Conservation (phyloP, 2,797 vertebrate species). For the Siniperca obscura region DNA sequence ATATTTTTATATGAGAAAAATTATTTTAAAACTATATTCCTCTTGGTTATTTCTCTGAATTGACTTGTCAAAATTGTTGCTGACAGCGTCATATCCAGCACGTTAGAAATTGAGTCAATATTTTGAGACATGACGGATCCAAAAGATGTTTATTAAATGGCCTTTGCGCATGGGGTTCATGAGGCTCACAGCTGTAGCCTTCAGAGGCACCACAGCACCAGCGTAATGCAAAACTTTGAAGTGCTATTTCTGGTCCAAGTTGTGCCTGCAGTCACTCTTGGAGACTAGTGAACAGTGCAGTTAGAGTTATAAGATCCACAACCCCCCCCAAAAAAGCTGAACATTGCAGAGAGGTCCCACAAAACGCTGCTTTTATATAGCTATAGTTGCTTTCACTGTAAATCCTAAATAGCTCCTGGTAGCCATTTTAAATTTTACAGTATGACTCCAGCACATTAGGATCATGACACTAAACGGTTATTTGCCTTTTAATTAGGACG, state of each 20-base stretch:
- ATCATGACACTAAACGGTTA: constrained; percentile 32
- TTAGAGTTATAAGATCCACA: constrained; percentile 42
- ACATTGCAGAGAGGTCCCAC: constrained; percentile 46
- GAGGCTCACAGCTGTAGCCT: constrained; percentile 75
- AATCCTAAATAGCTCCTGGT: constrained; percentile 54
- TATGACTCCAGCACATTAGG: constrained; percentile 26
- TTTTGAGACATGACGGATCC: constrained; percentile 77
- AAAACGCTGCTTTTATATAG: constrained; percentile 40
- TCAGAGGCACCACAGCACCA: constrained; percentile 65
- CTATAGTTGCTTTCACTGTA: constrained; percentile 43
- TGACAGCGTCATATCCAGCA: constrained; percentile 77
- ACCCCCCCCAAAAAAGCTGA: constrained; percentile 5
- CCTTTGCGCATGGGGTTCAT: constrained; percentile 68
- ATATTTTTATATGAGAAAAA: not conserved
- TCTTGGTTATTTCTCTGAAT: constrained; percentile 52
- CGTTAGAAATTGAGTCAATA: constrained; percentile 79
- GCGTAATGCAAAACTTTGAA: constrained; percentile 76
- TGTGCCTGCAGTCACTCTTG: constrained; percentile 59
- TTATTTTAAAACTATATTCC: not conserved
- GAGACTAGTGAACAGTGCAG: constrained; percentile 54
- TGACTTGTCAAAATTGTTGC: constrained; percentile 74
- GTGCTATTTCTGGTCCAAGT: constrained; percentile 77
- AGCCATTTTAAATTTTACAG: constrained; percentile 51
- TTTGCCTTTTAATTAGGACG: constrained; percentile 36
- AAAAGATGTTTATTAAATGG: constrained; percentile 78